These are phyloP conservation scores for Eurytoma adleriae DNA, from an alignment of 2,888 invertebrate genomes.

Conservation along the genomic window DNA sequence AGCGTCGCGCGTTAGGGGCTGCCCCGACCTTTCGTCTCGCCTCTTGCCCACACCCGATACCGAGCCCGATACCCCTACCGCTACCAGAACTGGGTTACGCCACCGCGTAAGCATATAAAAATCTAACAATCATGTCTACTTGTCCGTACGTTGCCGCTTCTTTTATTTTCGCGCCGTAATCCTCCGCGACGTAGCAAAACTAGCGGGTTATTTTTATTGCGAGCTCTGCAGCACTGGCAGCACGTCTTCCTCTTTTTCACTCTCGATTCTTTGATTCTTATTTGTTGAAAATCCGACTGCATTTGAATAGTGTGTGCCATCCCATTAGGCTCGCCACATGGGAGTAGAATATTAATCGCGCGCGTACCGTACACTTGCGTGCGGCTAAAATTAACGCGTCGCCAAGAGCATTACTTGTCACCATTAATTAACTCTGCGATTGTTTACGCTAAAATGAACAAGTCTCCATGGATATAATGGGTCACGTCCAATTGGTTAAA, in stretches of 20 bases:
- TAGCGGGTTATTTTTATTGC: background rate
- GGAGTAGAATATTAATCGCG: slow-evolving; percentile 7
- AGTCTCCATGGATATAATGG: background rate
- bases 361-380: slow-evolving; percentile 5
- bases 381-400: slow-evolving; percentile 21
- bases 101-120: slow-evolving; percentile 2
- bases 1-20: slow-evolving; percentile 35
- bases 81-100: slow-evolving; percentile 48
- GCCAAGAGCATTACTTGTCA: slow-evolving; percentile 14
- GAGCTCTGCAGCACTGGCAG: too few relatives aligned
- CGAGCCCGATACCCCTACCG: background rate
- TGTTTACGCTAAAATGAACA: slow-evolving; percentile 28
- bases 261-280: too few relatives aligned
- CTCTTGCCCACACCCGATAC: background rate
- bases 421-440: slow-evolving; percentile 30
- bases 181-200: background rate
- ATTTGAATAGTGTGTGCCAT: too few relatives aligned
- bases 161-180: slow-evolving; percentile 16
- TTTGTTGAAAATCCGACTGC: too few relatives aligned
- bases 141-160: slow-evolving; percentile 11
- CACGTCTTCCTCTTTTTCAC: too few relatives aligned
- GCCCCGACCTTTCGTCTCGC: slow-evolving; percentile 29
- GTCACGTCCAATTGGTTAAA: background rate
- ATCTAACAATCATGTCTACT: slow-evolving; percentile 24
- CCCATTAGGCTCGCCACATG: background rate